These are phyloP conservation scores for Triplophysa dalaica DNA, from an alignment of 2,113 vertebrate genomes.

Conservation along the genomic window DNA sequence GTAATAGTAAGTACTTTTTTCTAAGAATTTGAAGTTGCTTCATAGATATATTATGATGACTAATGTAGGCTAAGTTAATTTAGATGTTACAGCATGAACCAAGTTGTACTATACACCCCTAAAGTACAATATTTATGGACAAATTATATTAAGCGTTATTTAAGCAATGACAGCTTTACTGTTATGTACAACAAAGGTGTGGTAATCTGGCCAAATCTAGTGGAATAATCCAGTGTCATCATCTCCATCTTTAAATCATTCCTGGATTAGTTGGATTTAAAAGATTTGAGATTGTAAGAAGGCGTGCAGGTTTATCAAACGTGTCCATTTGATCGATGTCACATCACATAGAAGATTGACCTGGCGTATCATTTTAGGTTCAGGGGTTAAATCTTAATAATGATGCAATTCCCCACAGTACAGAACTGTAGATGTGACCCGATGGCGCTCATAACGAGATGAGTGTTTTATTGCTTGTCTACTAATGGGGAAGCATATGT, in stretches of 20 bases:
- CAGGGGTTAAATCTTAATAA: constrained; percentile 91
- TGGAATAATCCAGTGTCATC: constrained; percentile 71
- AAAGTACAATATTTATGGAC: neutral
- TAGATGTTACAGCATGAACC: too few relatives aligned
- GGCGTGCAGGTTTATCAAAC: constrained; percentile 50
- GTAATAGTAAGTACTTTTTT: too few relatives aligned
- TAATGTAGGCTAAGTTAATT: too few relatives aligned
- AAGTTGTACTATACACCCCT: too few relatives aligned
- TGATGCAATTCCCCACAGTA: constrained; percentile 84
- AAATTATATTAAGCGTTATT: neutral
- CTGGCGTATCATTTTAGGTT: constrained; percentile 67
- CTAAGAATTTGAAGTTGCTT: too few relatives aligned
- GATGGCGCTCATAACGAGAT: constrained; percentile 82
- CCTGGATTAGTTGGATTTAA: constrained; percentile 77
- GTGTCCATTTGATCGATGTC: constrained; percentile 41
- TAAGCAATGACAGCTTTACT: neutral
- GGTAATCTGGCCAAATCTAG: constrained; percentile 34
- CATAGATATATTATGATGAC: too few relatives aligned
- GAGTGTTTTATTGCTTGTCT: constrained; percentile 86
- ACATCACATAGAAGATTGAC: constrained; percentile 62
- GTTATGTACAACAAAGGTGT: constrained; percentile 21
- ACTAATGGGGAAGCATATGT: constrained; percentile 97
- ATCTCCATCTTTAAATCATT: constrained; percentile 68
- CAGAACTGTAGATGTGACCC: constrained; percentile 74
- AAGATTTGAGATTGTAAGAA: constrained; percentile 64